Evolutionary conservation across 2,113 vertebrate species (phyloP).

Genomic region (Microcebus jonahi): DNA sequence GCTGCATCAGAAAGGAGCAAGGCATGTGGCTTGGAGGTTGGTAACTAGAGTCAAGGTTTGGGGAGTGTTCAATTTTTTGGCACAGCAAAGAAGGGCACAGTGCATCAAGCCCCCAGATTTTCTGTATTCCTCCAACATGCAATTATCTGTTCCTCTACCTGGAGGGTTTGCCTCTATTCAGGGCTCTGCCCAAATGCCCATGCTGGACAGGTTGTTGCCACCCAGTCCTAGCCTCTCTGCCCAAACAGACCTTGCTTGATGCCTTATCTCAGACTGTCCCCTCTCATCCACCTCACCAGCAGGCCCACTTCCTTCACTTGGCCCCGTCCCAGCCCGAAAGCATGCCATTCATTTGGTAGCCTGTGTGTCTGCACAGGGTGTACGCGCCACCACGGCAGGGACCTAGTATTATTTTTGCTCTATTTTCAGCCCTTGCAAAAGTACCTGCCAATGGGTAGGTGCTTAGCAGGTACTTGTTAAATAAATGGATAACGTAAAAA

Average conservation of each 20-base stretch:
- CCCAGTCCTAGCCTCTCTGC: slow-evolving; percentile 87
- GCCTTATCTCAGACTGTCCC: not conserved
- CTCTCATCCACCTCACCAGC: not conserved
- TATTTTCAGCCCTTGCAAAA: not conserved
- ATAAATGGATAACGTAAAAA: not conserved
- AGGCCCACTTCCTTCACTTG: not conserved
- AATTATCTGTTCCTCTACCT: not conserved
- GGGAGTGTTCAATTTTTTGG: not conserved
- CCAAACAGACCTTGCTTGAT: slow-evolving; percentile 73
- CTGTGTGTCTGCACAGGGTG: not conserved
- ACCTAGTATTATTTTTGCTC: not conserved
- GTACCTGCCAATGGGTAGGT: not conserved
- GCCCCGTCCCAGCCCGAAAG: not conserved
- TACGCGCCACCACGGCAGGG: not conserved
- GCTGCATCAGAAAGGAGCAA: not conserved
- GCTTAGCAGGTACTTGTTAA: not conserved
- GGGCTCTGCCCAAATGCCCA: not conserved
- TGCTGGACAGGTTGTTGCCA: slow-evolving; percentile 86
- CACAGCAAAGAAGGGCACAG: not conserved
- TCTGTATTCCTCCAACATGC: not conserved
- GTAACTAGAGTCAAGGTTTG: not conserved
- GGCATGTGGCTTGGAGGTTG: not conserved
- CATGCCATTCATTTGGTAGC: too few relatives aligned
- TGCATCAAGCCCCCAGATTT: too few relatives aligned
- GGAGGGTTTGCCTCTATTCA: not conserved